phyloP scores from a whole-genome alignment of 1,140 invertebrate species.

The Hydropsyche tenuis region DNA sequence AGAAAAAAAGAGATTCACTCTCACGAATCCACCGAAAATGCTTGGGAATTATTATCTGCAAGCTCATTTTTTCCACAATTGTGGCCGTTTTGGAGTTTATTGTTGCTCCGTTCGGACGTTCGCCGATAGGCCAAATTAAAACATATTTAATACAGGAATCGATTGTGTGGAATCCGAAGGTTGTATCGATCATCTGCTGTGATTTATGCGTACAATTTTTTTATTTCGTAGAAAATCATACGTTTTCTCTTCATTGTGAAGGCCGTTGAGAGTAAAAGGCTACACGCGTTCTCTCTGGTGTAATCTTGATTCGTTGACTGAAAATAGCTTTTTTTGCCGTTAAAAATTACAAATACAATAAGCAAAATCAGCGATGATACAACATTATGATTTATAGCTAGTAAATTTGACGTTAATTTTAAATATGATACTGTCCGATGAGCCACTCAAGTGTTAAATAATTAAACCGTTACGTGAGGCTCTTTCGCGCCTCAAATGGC shows the following conservation, averaged over 20 bases:
- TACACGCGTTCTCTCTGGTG: background rate
- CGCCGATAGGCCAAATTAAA: background rate
- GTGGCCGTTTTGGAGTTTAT: no score
- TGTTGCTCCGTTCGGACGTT: no score
- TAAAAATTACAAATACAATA: no score
- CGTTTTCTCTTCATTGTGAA: constrained; percentile 9
- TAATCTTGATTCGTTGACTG: constrained; percentile 3
- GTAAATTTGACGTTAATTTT: constrained; percentile 11
- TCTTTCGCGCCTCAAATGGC: background rate
- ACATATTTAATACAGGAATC: constrained; percentile 6
- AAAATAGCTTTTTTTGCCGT: background rate
- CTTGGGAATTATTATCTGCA: background rate
- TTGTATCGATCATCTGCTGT: constrained; percentile 19
- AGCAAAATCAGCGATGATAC: background rate
- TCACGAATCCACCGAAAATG: background rate
- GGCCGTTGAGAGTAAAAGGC: background rate
- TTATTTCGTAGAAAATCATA: constrained; percentile 13
- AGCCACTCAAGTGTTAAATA: no score
- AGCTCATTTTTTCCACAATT: background rate
- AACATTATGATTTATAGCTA: constrained; percentile 15
- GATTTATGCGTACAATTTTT: constrained; percentile 2
- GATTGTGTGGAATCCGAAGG: constrained; percentile 3
- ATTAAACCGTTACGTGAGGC: background rate
- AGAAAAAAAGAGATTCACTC: background rate
- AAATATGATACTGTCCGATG: no score